phyloP scores from a whole-genome alignment of 2,888 invertebrate species.

The Caenorhabditis becei region DNA sequence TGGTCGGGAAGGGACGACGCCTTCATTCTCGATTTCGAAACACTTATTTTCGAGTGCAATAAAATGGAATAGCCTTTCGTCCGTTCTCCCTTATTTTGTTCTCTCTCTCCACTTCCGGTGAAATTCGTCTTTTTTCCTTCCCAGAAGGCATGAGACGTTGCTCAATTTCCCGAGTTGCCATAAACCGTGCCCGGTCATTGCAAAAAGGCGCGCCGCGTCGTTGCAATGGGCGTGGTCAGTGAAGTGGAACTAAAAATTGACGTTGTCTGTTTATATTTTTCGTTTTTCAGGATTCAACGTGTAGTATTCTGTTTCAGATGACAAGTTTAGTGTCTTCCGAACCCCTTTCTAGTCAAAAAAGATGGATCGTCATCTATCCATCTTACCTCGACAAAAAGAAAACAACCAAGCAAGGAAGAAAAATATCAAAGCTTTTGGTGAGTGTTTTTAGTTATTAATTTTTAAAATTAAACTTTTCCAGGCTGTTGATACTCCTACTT shows the following conservation, averaged over 20 bases:
- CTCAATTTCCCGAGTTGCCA: neutral
- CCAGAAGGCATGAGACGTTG: neutral
- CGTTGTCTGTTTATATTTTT: neutral
- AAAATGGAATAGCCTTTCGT: neutral
- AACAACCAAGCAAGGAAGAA: conserved; percentile 91
- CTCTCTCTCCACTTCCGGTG: conserved; percentile 10
- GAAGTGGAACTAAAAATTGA: conserved; percentile 31
- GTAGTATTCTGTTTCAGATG: conserved; percentile 50
- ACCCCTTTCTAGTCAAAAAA: conserved; percentile 64
- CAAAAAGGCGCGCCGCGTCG: conserved; percentile 20
- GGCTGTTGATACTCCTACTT: conserved; percentile 96
- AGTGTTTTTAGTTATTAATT: conserved; percentile 15
- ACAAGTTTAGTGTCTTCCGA: conserved; percentile 26
- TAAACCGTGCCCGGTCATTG: conserved; percentile 3
- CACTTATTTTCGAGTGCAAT: neutral
- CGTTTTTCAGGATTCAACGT: neutral
- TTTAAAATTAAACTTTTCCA: conserved; percentile 72
- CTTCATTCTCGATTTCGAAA: conserved; percentile 30
- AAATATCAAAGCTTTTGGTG: conserved; percentile 88
- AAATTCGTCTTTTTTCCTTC: conserved; percentile 23
- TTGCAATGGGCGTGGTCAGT: conserved; percentile 39
- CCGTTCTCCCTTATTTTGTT: conserved; percentile 2
- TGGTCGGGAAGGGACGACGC: neutral
- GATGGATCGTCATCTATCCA: conserved; percentile 97
- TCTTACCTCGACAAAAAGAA: conserved; percentile 96